Evolutionary conservation across 1,140 invertebrate species (phyloP).

Genomic region (Habropoda laboriosa): DNA sequence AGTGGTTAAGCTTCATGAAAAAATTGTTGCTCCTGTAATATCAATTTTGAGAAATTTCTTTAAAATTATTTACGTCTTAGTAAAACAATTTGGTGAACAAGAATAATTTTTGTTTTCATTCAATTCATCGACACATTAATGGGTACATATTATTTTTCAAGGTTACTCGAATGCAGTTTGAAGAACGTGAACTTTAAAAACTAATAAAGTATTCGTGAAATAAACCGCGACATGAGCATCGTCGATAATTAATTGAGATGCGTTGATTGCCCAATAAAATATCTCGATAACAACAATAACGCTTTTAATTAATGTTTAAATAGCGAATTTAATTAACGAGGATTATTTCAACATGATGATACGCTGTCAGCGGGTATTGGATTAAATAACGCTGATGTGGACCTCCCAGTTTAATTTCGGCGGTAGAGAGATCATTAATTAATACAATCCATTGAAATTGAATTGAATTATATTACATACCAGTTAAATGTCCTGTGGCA

Average conservation of each 20-base stretch:
- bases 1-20: too few relatives aligned
- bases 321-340: neutral
- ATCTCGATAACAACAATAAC: neutral
- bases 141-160: too few relatives aligned
- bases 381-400: neutral
- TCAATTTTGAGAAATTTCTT: too few relatives aligned
- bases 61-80: too few relatives aligned
- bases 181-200: too few relatives aligned
- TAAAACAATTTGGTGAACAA: too few relatives aligned
- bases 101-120: too few relatives aligned
- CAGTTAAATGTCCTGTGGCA: neutral
- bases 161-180: too few relatives aligned
- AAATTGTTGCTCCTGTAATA: too few relatives aligned
- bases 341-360: neutral
- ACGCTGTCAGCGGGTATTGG: neutral
- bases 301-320: conserved; percentile 11
- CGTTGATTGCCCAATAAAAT: neutral
- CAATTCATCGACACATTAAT: too few relatives aligned
- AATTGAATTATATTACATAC: neutral
- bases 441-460: neutral
- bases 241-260: neutral
- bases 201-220: neutral
- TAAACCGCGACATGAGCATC: neutral
- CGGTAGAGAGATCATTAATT: conserved; percentile 36
- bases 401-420: neutral